Base-by-base conservation (phyloP, 1,140 invertebrate species). In the Sogatella furcifera region DNA sequence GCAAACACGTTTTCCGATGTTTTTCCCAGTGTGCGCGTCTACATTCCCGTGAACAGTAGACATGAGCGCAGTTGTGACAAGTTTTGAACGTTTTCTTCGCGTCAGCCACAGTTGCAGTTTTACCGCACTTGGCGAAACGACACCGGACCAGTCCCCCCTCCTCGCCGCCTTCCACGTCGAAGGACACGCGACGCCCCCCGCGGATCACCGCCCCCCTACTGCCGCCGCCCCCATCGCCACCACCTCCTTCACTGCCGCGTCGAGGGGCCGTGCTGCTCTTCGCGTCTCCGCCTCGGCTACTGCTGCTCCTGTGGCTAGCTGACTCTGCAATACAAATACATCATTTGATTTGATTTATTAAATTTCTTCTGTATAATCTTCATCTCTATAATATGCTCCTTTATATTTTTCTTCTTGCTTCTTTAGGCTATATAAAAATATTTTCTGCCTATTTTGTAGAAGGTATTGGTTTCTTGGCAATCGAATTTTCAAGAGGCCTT, bases 1-100 rank as follows among this genome's bases (percentile, higher is more conserved):
- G 89, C 44, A 93, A 76, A 69, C 94, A 97, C n/a, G 88, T 85
- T 66, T 86, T 85, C 53, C 92, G 82, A 70, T 97, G 94, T 65
- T 88, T 85, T 65, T 92, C 87, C 92, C 93, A 96, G 70, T 97
- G 91, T 2, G 84, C 80, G 57, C 89, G 78, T 15, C 93, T 79
- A 70, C 90, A 92, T 66, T 88, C 84, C 60, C 86, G 80, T 44
- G 87, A 89, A 74, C 92, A 95, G 71, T 90, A 89, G 52, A 88
- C 78, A 65, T 92, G 92, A 61, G 88, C 88, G 76, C 95, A 97
- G 74, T 95, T 95, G 76, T 95, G 92, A 74, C 94, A 97, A 58
- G 84, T 88, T 69, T 93, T 91, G 75, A 84, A 94, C 67, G 81
- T 80, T 65, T 83, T 81, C 66, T 83, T 81, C 21, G 85, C 85